Evolutionary conservation across 2,888 invertebrate species (phyloP), one percentile per base, ranked within the genome.

Genomic region (Meghimatium bilineatum): DNA sequence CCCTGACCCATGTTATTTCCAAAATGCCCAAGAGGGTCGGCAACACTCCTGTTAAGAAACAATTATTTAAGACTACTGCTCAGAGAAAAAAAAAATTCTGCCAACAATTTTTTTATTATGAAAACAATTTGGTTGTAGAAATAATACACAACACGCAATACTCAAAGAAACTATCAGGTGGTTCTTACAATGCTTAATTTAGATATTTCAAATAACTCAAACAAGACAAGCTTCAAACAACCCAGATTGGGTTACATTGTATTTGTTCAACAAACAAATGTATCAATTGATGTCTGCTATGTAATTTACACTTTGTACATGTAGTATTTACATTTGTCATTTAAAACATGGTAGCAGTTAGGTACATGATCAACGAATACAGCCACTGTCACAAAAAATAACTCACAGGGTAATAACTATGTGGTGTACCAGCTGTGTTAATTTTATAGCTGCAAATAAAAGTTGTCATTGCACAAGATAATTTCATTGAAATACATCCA

Each of bases 241-340:
- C 5, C 63, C n/a, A 63, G 63, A n/a, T 29, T 63, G 26, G 63
- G 63, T 63, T 2, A n/a, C 12, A 32, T 67, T 29, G 29, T 14
- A n/a, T 8, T 66, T 10, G 10, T 20, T 23, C 67, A 34, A 20
- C 34, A 38, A 26, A 71, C 36, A 36, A 71, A 26, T 38, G 38
- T 38, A n/a, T 71, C 38, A 38, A 38, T 66, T 6, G 26, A 71
- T 20, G 23, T 6, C 36, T 20, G 10, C 6, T 8, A 71, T 49
- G 74, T 17, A 49, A 29, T 52, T 52, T 74, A 74, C 44, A 74
- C 29, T 74, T 49, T 74, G 74, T 74, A 74, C 74, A 74, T n/a
- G 44, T 34, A n/a, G 36, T 69, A 72, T 38, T 49, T 5, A 74
- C 74, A 74, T 52, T 29, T 49, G 49, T 52, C 26, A 72, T 2